These are phyloP conservation scores for Pseudotriccus pelzelni DNA, from an alignment of 2,797 vertebrate species.

Conservation along the genomic window DNA sequence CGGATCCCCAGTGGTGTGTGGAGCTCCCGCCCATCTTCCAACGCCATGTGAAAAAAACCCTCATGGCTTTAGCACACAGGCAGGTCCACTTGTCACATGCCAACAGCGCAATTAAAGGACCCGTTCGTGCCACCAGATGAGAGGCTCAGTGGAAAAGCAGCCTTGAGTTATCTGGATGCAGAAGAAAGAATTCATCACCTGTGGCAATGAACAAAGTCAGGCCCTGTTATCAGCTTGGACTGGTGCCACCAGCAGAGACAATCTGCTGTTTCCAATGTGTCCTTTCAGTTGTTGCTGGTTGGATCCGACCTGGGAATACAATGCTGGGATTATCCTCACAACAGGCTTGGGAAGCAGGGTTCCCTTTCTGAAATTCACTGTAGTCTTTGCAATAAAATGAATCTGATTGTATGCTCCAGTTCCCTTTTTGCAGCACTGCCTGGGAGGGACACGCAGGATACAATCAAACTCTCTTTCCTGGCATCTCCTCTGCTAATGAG, in stretches of 20 bases:
- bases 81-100: not conserved
- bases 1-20: not conserved
- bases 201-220: slow-evolving; percentile 13
- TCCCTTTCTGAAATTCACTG: not conserved
- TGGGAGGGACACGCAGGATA: not conserved
- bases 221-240: slow-evolving; percentile 10
- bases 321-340: not conserved
- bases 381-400: not conserved
- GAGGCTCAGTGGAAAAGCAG: not conserved
- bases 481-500: not conserved
- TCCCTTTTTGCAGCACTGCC: not conserved
- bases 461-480: not conserved
- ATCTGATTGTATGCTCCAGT: not conserved
- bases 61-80: not conserved
- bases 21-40: not conserved
- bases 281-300: not conserved
- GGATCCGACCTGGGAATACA: not conserved
- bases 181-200: slow-evolving; percentile 32
- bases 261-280: not conserved
- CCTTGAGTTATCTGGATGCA: slow-evolving; percentile 27
- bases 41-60: not conserved
- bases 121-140: not conserved
- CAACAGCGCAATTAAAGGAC: not conserved
- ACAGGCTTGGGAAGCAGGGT: not conserved
- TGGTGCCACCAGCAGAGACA: slow-evolving; percentile 22